Percentiles rank a stretch among this genome's conserved stretches.
phyloP scores from a whole-genome alignment of 2,888 invertebrate species.

The Epinotia brunnichana region DNA sequence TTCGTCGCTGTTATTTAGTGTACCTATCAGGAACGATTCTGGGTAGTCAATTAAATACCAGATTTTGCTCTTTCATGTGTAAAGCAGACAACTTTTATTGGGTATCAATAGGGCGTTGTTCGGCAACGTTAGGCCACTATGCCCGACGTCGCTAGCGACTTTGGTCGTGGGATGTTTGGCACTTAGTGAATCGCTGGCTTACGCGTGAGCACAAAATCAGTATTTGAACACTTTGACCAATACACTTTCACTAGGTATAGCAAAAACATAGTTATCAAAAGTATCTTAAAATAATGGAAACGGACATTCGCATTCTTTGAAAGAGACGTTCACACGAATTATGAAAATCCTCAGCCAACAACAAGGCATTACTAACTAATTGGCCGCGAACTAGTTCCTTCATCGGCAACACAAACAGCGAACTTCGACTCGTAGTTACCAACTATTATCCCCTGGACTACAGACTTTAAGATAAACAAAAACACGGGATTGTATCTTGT shows the following conservation, averaged over 20 bases:
- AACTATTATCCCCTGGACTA: constrained; percentile 76
- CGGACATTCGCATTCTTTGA: background rate
- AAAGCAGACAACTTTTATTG: background rate
- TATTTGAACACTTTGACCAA: too few relatives aligned
- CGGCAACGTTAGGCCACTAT: too few relatives aligned
- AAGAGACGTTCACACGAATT: constrained; percentile 9
- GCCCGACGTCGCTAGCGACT: too few relatives aligned
- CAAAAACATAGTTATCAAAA: too few relatives aligned
- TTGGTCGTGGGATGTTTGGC: too few relatives aligned
- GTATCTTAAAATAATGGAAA: too few relatives aligned
- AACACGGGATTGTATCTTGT: constrained; percentile 47
- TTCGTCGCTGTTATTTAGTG: constrained; percentile 1
- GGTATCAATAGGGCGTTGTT: too few relatives aligned
- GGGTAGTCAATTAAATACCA: too few relatives aligned
- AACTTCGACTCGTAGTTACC: constrained; percentile 61
- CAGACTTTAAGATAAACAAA: constrained; percentile 64
- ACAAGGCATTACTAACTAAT: constrained; percentile 69
- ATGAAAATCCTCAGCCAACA: constrained; percentile 24
- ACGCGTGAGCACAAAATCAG: too few relatives aligned
- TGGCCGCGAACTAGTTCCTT: constrained; percentile 63
- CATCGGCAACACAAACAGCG: constrained; percentile 74
- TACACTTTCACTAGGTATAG: too few relatives aligned
- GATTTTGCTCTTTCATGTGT: background rate
- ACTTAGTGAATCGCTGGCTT: too few relatives aligned
- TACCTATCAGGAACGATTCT: constrained; percentile 5